A percentile compares a stretch with the other conserved stretches of the same genome.
Conservation (phyloP, 2,113 vertebrate genomes). For the Tinamus guttatus region DNA sequence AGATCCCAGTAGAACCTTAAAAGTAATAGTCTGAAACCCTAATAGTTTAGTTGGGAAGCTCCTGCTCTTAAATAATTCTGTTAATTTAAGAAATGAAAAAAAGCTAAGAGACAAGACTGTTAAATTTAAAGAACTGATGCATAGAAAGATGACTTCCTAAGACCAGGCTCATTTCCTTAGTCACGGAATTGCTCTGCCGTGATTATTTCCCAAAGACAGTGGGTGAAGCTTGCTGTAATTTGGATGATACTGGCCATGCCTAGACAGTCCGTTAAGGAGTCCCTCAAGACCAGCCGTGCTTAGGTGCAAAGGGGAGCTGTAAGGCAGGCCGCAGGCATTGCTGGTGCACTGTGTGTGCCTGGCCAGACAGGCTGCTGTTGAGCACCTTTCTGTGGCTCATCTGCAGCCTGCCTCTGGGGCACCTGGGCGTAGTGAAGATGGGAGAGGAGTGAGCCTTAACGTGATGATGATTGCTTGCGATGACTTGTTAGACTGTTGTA, state of each 20-base stretch:
- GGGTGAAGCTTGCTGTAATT: background rate
- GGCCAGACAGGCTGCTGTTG: background rate
- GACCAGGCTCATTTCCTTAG: background rate
- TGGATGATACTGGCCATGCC: rapidly evolving
- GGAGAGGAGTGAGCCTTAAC: background rate
- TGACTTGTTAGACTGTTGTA: background rate
- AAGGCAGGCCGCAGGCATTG: rapidly evolving
- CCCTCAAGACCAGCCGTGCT: background rate
- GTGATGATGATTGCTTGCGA: no score
- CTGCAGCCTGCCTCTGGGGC: background rate
- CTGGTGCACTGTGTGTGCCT: no score
- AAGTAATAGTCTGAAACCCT: background rate
- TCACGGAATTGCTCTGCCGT: background rate
- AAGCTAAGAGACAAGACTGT: background rate
- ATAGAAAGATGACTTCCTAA: background rate
- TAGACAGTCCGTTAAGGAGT: background rate
- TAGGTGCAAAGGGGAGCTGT: background rate
- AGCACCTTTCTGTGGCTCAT: no score
- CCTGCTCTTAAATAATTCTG: background rate
- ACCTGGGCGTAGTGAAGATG: rapidly evolving
- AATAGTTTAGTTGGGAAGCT: background rate
- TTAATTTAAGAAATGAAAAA: background rate
- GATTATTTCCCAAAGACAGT: background rate
- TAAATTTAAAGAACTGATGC: background rate
- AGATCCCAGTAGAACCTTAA: background rate